These are phyloP conservation scores for Thymelicus lineola DNA, from an alignment of 2,888 invertebrate genomes.

Conservation along the genomic window DNA sequence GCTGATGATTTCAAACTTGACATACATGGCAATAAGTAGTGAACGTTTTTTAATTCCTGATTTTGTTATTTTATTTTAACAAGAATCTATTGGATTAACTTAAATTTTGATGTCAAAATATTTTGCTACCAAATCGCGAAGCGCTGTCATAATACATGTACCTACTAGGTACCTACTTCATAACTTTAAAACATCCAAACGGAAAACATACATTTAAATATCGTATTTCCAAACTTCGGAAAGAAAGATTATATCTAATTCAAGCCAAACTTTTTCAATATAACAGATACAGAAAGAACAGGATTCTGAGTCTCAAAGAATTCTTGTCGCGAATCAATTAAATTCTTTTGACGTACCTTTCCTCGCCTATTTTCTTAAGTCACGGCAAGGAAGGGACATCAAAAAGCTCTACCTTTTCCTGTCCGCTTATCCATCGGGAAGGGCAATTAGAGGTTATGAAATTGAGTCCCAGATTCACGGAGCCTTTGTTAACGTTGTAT, in stretches of 20 bases:
- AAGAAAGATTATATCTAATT: slow-evolving; percentile 11
- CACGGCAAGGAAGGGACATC: slow-evolving; percentile 56
- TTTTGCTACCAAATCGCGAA: not conserved
- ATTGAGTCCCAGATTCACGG: slow-evolving; percentile 69
- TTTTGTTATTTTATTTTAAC: too few relatives aligned
- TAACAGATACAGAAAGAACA: slow-evolving; percentile 40
- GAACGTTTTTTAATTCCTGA: too few relatives aligned
- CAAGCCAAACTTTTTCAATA: slow-evolving; percentile 39
- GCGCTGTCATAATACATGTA: not conserved
- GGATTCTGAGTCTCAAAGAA: slow-evolving; percentile 48
- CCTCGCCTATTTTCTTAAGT: slow-evolving; percentile 70
- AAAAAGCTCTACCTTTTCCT: slow-evolving; percentile 60
- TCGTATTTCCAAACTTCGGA: slow-evolving; percentile 1
- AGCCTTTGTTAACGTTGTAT: slow-evolving; percentile 68
- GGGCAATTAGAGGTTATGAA: slow-evolving; percentile 80
- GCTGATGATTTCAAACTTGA: too few relatives aligned
- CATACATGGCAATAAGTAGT: too few relatives aligned
- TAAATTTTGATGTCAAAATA: too few relatives aligned
- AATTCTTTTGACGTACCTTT: slow-evolving; percentile 72
- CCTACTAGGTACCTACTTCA: too few relatives aligned
- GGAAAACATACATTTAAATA: not conserved
- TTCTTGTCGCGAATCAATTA: slow-evolving; percentile 74
- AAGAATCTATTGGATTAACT: too few relatives aligned
- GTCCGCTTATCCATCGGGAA: slow-evolving; percentile 52
- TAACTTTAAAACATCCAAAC: not conserved